phyloP scores from a whole-genome alignment of 2,113 vertebrate species.

The Blennius ocellaris region DNA sequence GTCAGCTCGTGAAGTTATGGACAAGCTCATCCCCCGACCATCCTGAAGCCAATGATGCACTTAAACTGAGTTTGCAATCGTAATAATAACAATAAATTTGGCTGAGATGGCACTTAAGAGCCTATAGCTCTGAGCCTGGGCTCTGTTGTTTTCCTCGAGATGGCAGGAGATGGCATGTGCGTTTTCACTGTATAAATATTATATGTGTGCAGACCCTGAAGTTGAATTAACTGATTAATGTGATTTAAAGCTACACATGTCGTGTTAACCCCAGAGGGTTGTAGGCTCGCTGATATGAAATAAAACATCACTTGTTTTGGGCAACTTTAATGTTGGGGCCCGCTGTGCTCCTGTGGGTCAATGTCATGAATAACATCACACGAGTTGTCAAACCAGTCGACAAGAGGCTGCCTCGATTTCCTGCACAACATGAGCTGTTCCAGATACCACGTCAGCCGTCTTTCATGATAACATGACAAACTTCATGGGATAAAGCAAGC shows the following conservation, averaged over 20 bases:
- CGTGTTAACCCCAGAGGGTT: not conserved
- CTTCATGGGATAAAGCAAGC: constrained; percentile 12
- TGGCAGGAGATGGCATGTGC: not conserved
- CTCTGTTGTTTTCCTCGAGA: not conserved
- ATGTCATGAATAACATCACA: not conserved
- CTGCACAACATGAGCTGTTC: constrained; percentile 12
- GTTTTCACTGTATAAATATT: not conserved
- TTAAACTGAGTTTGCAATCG: constrained; percentile 20
- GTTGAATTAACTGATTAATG: not conserved
- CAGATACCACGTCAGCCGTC: constrained; percentile 9
- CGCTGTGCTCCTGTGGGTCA: not conserved
- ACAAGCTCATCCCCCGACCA: constrained; percentile 13
- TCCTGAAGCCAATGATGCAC: constrained; percentile 20
- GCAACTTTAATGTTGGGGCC: not conserved
- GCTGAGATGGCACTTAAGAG: constrained; percentile 20
- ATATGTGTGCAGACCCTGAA: not conserved
- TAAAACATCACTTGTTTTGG: not conserved
- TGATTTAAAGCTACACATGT: not conserved
- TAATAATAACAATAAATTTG: constrained; percentile 9
- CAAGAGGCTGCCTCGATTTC: not conserved
- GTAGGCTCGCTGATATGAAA: not conserved
- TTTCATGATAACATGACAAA: constrained; percentile 29
- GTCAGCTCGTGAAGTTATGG: constrained; percentile 31
- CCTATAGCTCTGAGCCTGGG: not conserved
- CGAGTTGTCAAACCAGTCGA: constrained; percentile 16